Base-by-base conservation (phyloP, 2,113 vertebrate species). In the Phycodurus eques region DNA sequence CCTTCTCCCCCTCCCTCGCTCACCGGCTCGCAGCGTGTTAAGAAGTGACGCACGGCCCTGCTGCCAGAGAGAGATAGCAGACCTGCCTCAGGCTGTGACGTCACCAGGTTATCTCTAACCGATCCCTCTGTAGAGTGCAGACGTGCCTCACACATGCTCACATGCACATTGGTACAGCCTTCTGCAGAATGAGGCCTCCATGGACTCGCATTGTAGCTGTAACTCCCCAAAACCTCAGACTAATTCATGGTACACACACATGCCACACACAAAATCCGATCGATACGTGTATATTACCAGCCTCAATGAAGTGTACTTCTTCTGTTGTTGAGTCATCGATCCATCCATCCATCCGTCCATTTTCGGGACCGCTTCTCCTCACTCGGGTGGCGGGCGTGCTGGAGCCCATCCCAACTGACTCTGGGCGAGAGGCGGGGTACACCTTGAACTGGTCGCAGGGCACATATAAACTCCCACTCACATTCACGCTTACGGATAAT, bases 31-130 rank as follows among this genome's bases (percentile, higher is more conserved):
- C 31, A 19, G 67, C 63, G 63, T 76, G 68, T 53, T 54, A 39
- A 75, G 71, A 62, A 80, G 75, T 90, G 88, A 90, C 84, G 84
- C 83, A 88, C 72, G 4, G 44, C 64, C 53, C 77, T 81, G 80
- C 85, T 86, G 91, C 79, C 85, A 65, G 74, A 63, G 73, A 67
- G 81, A 76, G 81, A 89, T 83, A 85, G 84, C 76, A 63, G 81
- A 73, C 75, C 77, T 56, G 71, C 75, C 76, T 84, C 78, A 46
- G 67, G 76, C 70, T 76, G 80, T 88, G 88, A 92, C 80, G 74
- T 86, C 85, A 77, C 66, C 65, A 74, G 80, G 85, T 87, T 89
- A 88, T 85, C 83, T 82, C 85, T 64, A 60, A 79, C 75, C 77
- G 57, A 73, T 86, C 71, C 83, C 70, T 43, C 76, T 81, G 81